These are phyloP conservation scores for Oreochromis mossambicus DNA, from an alignment of 2,797 vertebrate genomes.

Conservation along the genomic window DNA sequence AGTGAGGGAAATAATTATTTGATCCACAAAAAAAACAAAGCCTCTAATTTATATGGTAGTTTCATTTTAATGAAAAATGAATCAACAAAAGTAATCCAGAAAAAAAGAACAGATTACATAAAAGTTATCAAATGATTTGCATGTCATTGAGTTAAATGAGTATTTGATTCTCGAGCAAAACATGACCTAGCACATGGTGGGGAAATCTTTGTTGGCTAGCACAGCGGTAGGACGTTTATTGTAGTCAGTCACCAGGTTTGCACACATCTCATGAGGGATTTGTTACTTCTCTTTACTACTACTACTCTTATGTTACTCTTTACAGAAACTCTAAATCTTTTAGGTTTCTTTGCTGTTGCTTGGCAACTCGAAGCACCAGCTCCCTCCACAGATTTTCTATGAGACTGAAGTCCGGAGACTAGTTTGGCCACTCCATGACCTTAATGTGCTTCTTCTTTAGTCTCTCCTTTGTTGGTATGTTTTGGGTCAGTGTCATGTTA, in stretches of 20 bases:
- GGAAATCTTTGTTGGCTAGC: background rate
- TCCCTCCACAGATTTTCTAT: background rate
- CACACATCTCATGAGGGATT: background rate
- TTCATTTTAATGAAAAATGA: accelerated
- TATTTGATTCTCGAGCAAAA: background rate
- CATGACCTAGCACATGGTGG: background rate
- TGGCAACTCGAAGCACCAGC: background rate
- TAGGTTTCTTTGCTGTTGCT: background rate
- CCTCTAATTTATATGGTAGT: background rate
- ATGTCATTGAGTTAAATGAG: background rate
- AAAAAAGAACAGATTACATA: background rate
- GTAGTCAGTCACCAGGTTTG: background rate
- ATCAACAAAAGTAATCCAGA: background rate
- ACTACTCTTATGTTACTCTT: background rate
- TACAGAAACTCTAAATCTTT: background rate
- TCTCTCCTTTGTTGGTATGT: background rate
- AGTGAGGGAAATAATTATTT: background rate
- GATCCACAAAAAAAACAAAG: background rate
- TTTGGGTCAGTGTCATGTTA: background rate
- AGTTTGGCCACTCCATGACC: background rate
- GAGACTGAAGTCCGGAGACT: background rate
- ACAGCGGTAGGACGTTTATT: background rate
- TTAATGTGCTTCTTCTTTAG: background rate
- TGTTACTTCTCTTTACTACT: background rate
- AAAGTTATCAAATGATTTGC: background rate